Evolutionary conservation across 2,888 invertebrate genomes (phyloP), one percentile per base, ranked within the genome.

Genomic region (Schrankia costaestrigalis): DNA sequence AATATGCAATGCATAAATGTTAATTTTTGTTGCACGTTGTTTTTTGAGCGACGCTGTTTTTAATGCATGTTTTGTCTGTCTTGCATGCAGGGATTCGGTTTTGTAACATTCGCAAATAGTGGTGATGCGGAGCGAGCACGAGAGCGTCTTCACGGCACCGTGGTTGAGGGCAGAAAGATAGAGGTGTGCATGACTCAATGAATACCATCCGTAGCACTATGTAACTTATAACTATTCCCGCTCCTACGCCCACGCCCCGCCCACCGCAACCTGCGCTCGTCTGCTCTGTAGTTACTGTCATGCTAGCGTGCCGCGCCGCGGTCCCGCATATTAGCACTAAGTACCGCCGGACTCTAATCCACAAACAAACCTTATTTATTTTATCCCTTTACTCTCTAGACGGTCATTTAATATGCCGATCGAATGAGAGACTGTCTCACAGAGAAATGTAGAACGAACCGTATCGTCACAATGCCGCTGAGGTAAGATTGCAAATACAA

Each of bases 101-200:
- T 99, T 96, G 99, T 99, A 94, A 99, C 99, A 94, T 99, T 99
- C 97, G 98, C 98, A 94, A 97, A 97, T 95, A 97, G 97, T 94
- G 95, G 95, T 93, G 99, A 99, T 93, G 99, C 99, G 91, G 99
- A 99, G 94, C 95, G 97, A 94, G 99, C 99, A 95, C 97, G 99
- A 93, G 98, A 98, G 94, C 97, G 98, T 94, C 96, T 99, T 93
- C 98, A 99, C 95, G 98, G 98, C 94, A 97, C 98, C 93, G 97
- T 98, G 95, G 98, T 99, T 94, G 99, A 99, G 95, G 99, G 99
- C 93, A 95, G 99, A 93, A 99, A 99, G 94, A 98, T 99, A 94
- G 99, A 99, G 97, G 98, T 98, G 95, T 96, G 95, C 95, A 95
- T 96, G 95, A 93, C 86, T 90, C 88, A 90, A 90, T 90, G 89